Evolutionary conservation across 2,888 invertebrate genomes (phyloP).

Genomic region (Biston stratarius): DNA sequence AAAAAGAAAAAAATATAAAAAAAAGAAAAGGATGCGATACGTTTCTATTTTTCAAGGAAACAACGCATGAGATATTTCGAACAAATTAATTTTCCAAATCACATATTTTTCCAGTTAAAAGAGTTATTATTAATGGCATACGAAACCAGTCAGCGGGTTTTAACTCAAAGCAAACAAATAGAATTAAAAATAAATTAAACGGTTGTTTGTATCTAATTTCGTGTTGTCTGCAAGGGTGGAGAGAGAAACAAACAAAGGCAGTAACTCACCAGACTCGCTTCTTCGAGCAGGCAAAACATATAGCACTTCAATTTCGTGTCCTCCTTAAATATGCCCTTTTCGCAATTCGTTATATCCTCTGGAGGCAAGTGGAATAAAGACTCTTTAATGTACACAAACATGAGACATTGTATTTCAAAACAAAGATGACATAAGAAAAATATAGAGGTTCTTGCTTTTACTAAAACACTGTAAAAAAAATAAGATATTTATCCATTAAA

Average conservation of each 20-base stretch:
- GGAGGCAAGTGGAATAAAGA: conserved; percentile 79
- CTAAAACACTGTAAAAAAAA: background rate
- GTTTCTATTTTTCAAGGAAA: background rate
- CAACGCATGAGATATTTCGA: background rate
- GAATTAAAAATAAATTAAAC: conserved; percentile 70
- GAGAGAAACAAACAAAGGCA: conserved; percentile 68
- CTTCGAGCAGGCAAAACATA: conserved; percentile 84
- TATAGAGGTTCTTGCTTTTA: conserved; percentile 20
- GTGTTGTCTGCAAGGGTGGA: conserved; percentile 57
- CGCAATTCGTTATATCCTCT: conserved; percentile 85
- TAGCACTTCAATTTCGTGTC: conserved; percentile 84
- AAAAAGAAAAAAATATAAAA: background rate
- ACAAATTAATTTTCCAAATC: conserved; percentile 9
- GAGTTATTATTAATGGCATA: conserved; percentile 12
- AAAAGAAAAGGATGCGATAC: no score
- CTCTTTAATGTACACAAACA: conserved; percentile 75
- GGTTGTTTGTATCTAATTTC: conserved; percentile 68
- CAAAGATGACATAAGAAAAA: conserved; percentile 45
- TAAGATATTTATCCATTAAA: background rate
- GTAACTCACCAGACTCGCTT: conserved; percentile 82
- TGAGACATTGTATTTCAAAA: conserved; percentile 65
- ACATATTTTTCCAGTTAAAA: conserved; percentile 8
- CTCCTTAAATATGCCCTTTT: conserved; percentile 86
- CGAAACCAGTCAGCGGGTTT: conserved; percentile 36
- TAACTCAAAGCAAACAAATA: conserved; percentile 58